These are phyloP conservation scores for Myrmophylax atrothorax DNA, from an alignment of 2,113 vertebrate species.

Conservation along the genomic window DNA sequence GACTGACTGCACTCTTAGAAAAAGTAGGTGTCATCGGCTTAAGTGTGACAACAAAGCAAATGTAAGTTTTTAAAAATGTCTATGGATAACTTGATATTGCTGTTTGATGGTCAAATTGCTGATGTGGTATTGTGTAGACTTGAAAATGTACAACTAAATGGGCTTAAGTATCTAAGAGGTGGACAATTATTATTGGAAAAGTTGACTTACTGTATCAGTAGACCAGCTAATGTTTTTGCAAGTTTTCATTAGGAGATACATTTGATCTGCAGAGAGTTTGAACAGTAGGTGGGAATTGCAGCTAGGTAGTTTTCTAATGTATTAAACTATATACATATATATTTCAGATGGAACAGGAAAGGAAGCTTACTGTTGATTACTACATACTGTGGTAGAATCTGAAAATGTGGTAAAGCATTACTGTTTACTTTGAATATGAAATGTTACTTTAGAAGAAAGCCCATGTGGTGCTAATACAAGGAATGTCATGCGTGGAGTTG, in stretches of 20 bases:
- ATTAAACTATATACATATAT: neutral
- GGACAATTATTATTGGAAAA: neutral
- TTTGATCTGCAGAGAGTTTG: neutral
- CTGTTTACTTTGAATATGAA: neutral
- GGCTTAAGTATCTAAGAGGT: neutral
- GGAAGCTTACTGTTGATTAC: neutral
- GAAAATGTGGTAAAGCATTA: neutral
- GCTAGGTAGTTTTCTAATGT: neutral
- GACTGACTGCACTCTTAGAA: neutral
- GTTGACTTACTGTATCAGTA: neutral
- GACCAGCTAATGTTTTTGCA: neutral
- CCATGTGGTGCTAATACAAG: rapidly evolving
- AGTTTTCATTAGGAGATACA: neutral
- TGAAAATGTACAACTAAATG: neutral
- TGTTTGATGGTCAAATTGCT: neutral
- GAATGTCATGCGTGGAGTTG: neutral
- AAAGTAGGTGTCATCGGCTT: neutral
- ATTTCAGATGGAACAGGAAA: neutral
- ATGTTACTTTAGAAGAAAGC: neutral
- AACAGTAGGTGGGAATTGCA: neutral
- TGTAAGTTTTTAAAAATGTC: neutral
- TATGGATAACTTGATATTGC: neutral
- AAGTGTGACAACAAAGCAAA: neutral
- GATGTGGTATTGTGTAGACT: neutral
- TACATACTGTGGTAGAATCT: neutral